Evolutionary conservation across 2,888 invertebrate genomes (phyloP).

Genomic region (Drosophila greeni): DNA sequence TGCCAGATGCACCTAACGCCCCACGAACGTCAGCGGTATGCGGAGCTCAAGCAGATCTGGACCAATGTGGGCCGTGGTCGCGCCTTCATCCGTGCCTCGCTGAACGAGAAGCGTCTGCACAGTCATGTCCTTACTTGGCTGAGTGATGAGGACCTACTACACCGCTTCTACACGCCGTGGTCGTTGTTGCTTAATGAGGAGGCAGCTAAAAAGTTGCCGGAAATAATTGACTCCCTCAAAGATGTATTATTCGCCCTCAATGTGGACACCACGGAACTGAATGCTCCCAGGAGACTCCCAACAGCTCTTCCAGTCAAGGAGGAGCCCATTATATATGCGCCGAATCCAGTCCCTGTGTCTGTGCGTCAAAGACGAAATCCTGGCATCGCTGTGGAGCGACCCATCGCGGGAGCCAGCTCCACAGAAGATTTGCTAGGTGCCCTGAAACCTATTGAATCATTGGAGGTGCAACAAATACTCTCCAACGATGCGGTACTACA

Average conservation of each 20-base stretch:
- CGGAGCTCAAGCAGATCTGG: constrained; percentile 83
- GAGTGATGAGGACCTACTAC: constrained; percentile 82
- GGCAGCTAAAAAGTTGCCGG: constrained; percentile 87
- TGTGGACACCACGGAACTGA: constrained; percentile 91
- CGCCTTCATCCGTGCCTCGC: constrained; percentile 92
- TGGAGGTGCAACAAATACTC: constrained; percentile 40
- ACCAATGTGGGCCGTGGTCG: constrained; percentile 82
- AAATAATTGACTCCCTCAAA: constrained; percentile 91
- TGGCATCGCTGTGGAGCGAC: constrained; percentile 67
- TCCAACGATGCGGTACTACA: constrained; percentile 40
- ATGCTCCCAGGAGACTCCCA: constrained; percentile 78
- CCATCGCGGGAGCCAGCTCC: constrained; percentile 70
- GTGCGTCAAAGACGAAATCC: constrained; percentile 54
- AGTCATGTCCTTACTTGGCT: constrained; percentile 88
- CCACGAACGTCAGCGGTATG: constrained; percentile 92
- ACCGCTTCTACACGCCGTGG: constrained; percentile 90
- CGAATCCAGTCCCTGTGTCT: constrained; percentile 80
- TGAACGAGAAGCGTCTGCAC: constrained; percentile 95
- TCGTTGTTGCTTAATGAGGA: constrained; percentile 91
- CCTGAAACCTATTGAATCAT: constrained; percentile 42
- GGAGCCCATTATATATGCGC: constrained; percentile 86
- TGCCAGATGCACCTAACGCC: constrained; percentile 88
- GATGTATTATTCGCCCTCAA: constrained; percentile 95
- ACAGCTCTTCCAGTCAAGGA: constrained; percentile 42
- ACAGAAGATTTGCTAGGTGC: constrained; percentile 66